These are phyloP conservation scores for Streptopelia turtur DNA, from an alignment of 2,797 vertebrate species.

Conservation along the genomic window DNA sequence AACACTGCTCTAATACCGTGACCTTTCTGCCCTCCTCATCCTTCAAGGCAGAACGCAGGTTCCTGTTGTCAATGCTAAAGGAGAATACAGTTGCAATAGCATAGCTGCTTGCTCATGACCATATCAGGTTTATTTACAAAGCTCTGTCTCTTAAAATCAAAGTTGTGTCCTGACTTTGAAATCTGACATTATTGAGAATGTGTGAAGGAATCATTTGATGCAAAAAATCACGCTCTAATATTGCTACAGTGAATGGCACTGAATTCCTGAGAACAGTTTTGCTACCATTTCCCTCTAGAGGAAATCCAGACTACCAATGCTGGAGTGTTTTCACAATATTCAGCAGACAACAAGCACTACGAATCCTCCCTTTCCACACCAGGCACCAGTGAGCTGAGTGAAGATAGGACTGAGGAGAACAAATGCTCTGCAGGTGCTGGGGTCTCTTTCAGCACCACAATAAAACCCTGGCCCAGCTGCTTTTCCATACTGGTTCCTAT, in stretches of 20 bases:
- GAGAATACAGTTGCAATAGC: background rate
- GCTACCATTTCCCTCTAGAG: background rate
- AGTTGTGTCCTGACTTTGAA: background rate
- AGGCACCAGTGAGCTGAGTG: background rate
- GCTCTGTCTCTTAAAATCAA: background rate
- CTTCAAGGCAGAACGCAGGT: background rate
- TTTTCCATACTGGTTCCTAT: background rate
- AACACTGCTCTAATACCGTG: background rate
- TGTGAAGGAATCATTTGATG: background rate
- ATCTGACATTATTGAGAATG: background rate
- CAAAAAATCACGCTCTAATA: background rate
- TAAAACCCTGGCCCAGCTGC: background rate
- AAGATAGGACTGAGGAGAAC: background rate
- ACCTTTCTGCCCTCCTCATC: background rate
- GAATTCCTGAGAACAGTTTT: background rate
- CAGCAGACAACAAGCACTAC: background rate
- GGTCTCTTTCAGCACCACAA: background rate
- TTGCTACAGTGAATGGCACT: background rate
- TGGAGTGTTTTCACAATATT: background rate
- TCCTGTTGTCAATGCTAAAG: background rate
- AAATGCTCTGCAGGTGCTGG: background rate
- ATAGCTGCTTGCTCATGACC: fast-evolving
- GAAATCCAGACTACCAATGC: fast-evolving
- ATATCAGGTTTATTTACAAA: background rate
- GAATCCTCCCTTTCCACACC: background rate